phyloP scores from a whole-genome alignment of 2,113 vertebrate species.

The Ceyx melanurus region DNA sequence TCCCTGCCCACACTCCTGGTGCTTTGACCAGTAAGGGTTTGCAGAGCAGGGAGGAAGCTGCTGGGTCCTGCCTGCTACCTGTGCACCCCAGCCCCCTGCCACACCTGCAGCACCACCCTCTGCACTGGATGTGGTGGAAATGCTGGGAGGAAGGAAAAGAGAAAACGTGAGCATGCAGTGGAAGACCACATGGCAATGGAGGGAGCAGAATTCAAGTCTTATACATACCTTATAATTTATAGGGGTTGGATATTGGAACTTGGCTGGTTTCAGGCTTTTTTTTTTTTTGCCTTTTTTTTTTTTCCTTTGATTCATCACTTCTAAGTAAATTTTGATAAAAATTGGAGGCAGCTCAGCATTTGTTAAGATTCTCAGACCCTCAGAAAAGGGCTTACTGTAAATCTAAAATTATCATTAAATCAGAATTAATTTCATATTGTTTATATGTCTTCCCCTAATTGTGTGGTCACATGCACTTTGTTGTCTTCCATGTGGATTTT shows the following conservation, averaged over 20 bases:
- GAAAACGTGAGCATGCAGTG: background rate
- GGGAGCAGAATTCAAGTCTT: background rate
- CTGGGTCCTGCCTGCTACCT: rapidly evolving
- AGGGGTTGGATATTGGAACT: background rate
- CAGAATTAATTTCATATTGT: background rate
- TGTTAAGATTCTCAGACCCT: background rate
- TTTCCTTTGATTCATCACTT: background rate
- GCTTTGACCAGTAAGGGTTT: background rate
- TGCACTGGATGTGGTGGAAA: rapidly evolving
- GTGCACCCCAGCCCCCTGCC: background rate
- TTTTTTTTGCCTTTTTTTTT: background rate
- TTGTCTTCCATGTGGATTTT: conserved; percentile 41
- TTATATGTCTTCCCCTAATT: background rate
- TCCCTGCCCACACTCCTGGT: rapidly evolving
- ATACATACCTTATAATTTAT: rapidly evolving
- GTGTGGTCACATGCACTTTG: background rate
- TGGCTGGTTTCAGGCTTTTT: background rate
- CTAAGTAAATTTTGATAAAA: background rate
- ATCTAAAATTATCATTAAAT: background rate
- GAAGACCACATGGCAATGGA: background rate
- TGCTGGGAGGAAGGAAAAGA: background rate
- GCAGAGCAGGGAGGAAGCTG: background rate
- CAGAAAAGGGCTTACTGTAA: background rate
- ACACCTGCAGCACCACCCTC: rapidly evolving
- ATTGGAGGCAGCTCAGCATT: background rate